phyloP scores from a whole-genome alignment of 1,140 invertebrate species.

The Drosophila lacteicornis region DNA sequence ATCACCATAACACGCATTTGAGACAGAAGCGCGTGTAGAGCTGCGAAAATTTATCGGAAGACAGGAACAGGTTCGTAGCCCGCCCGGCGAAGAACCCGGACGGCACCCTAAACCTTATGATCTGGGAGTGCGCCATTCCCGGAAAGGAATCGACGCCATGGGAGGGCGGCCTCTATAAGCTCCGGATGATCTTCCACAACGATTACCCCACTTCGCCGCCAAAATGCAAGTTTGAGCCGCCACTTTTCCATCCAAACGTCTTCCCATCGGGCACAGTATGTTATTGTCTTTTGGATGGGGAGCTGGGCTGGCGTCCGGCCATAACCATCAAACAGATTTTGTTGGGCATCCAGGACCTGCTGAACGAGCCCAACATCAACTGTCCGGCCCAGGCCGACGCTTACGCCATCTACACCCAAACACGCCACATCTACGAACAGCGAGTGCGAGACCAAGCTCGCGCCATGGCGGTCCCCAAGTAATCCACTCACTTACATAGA shows the following conservation, averaged over 20 bases:
- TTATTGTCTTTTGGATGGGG: conserved; percentile 98
- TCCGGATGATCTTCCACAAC: too few species aligned
- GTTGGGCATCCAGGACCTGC: conserved; percentile 98
- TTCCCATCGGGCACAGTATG: conserved; percentile 99
- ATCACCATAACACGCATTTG: too few species aligned
- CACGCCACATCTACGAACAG: conserved; percentile 99
- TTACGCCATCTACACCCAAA: conserved; percentile 95
- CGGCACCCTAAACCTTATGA: too few species aligned
- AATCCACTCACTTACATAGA: conserved; percentile 66
- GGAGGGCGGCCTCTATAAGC: too few species aligned
- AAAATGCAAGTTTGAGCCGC: conserved; percentile 99
- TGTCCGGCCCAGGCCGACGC: conserved; percentile 97
- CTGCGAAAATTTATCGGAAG: too few species aligned
- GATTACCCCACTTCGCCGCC: too few species aligned
- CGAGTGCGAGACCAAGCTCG: conserved; percentile 97
- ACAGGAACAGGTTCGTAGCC: too few species aligned
- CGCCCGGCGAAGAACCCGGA: too few species aligned
- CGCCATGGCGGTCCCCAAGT: conserved; percentile 94
- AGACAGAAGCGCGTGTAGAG: too few species aligned
- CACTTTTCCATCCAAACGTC: conserved; percentile 99
- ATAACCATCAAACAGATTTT: conserved; percentile 99
- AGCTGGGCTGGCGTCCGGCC: conserved; percentile 99
- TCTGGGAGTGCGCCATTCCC: too few species aligned
- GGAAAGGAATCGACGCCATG: too few species aligned
- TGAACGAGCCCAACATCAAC: conserved; percentile 80